A percentile compares a stretch with the other conserved stretches of the same genome.
Conservation (phyloP, 1,140 invertebrate genomes). For the Ceratosolen solmsi region DNA sequence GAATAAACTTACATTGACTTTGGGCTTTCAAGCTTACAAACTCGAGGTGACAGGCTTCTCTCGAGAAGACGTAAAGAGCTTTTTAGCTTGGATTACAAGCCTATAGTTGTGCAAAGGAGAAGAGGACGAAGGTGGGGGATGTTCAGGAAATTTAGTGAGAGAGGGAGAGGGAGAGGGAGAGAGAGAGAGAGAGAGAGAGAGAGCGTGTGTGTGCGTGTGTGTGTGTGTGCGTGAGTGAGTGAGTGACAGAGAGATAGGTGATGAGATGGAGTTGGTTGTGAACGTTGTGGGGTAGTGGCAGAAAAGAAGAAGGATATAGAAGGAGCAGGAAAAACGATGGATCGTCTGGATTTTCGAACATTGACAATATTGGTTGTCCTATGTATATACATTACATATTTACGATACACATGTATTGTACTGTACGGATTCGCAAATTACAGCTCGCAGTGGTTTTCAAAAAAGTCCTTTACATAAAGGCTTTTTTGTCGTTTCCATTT, state of each 20-base stretch:
- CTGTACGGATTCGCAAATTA: too few relatives aligned
- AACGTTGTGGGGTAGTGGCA: too few relatives aligned
- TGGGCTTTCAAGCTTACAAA: conserved; percentile 37
- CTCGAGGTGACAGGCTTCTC: conserved; percentile 46
- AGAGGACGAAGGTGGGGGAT: conserved; percentile 12
- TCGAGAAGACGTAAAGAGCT: conserved; percentile 29
- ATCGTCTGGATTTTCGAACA: conserved; percentile 62
- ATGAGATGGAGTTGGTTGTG: too few relatives aligned
- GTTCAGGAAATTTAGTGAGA: conserved; percentile 52
- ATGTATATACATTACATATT: neutral
- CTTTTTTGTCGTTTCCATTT: conserved; percentile 21
- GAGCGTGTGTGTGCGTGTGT: too few relatives aligned
- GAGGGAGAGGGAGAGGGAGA: conserved; percentile 46
- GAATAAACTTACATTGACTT: conserved; percentile 37
- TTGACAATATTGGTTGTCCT: conserved; percentile 46
- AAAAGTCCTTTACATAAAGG: conserved; percentile 30
- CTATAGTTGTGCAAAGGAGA: conserved; percentile 51
- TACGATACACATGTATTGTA: neutral
- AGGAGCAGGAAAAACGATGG: conserved; percentile 56
- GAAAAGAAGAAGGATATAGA: too few relatives aligned
- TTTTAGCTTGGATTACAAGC: conserved; percentile 62
- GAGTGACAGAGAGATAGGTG: too few relatives aligned
- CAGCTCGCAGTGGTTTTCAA: conserved; percentile 49
- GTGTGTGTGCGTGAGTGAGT: neutral
- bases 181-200: neutral